These are phyloP conservation scores for Rosalia funebris DNA, from an alignment of 2,888 invertebrate genomes.

Conservation along the genomic window DNA sequence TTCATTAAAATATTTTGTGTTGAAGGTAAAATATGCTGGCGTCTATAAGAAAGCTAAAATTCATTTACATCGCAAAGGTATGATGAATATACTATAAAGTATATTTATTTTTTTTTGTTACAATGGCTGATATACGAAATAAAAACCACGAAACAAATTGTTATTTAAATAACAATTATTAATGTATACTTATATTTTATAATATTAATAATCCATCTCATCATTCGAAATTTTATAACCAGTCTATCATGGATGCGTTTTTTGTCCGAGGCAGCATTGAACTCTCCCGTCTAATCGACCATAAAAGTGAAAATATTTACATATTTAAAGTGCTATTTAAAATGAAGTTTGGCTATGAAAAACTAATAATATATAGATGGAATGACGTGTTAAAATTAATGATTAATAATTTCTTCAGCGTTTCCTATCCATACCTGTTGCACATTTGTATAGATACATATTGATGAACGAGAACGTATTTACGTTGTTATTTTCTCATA, in stretches of 20 bases:
- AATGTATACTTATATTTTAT: constrained; percentile 2
- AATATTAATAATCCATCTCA: constrained; percentile 8
- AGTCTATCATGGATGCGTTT: constrained; percentile 1
- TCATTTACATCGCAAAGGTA: no score
- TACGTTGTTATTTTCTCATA: no score
- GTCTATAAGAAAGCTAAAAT: no score
- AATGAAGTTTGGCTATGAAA: neutral
- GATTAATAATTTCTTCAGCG: constrained; percentile 6
- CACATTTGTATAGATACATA: no score
- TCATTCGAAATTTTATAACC: neutral
- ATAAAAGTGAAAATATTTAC: constrained; percentile 9
- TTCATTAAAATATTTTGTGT: no score
- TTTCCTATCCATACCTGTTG: no score
- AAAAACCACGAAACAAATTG: neutral
- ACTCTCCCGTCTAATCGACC: constrained; percentile 1
- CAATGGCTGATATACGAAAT: no score
- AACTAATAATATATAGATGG: no score
- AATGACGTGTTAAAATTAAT: neutral
- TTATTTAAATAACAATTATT: constrained; percentile 10
- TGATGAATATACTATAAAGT: no score
- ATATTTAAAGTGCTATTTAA: neutral
- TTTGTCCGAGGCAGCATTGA: constrained; percentile 4
- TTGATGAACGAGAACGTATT: no score
- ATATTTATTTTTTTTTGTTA: no score
- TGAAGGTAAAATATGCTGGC: no score